These are phyloP conservation scores for Patella caerulea DNA, from an alignment of 2,888 invertebrate genomes.

Conservation along the genomic window DNA sequence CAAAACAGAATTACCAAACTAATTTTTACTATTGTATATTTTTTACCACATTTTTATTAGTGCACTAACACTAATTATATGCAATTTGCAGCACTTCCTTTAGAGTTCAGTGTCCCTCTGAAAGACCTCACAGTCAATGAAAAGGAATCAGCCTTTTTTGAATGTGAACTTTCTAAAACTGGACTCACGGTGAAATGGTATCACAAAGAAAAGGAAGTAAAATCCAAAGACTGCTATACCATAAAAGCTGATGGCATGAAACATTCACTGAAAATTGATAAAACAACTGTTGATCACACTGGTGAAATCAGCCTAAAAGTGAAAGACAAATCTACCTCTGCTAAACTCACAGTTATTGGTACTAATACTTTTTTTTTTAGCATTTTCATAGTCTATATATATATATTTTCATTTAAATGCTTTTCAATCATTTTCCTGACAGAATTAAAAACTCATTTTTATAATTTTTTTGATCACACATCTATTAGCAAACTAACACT, in stretches of 20 bases:
- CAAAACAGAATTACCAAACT: too few relatives aligned
- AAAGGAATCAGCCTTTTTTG: slow-evolving; percentile 49
- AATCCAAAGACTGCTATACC: slow-evolving; percentile 85
- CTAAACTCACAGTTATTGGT: slow-evolving; percentile 59
- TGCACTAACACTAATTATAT: neutral
- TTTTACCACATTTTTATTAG: neutral
- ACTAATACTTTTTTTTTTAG: neutral
- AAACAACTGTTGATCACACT: slow-evolving; percentile 55
- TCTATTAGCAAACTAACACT: too few relatives aligned
- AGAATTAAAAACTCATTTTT: too few relatives aligned
- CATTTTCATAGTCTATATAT: too few relatives aligned
- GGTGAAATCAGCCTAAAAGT: slow-evolving; percentile 53
- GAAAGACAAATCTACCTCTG: slow-evolving; percentile 50
- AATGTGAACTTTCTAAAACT: slow-evolving; percentile 54
- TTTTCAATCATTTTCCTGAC: too few relatives aligned
- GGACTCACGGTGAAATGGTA: slow-evolving; percentile 50
- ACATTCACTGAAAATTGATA: slow-evolving; percentile 50
- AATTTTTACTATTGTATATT: neutral
- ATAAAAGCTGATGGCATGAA: slow-evolving; percentile 74
- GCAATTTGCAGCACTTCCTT: slow-evolving; percentile 48
- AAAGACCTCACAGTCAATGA: slow-evolving; percentile 46
- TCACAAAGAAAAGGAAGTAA: slow-evolving; percentile 53
- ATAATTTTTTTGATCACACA: too few relatives aligned
- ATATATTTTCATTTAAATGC: too few relatives aligned
- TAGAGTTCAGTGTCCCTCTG: slow-evolving; percentile 56